Base-by-base conservation (phyloP, 2,113 vertebrate genomes). In the Blennius ocellaris region DNA sequence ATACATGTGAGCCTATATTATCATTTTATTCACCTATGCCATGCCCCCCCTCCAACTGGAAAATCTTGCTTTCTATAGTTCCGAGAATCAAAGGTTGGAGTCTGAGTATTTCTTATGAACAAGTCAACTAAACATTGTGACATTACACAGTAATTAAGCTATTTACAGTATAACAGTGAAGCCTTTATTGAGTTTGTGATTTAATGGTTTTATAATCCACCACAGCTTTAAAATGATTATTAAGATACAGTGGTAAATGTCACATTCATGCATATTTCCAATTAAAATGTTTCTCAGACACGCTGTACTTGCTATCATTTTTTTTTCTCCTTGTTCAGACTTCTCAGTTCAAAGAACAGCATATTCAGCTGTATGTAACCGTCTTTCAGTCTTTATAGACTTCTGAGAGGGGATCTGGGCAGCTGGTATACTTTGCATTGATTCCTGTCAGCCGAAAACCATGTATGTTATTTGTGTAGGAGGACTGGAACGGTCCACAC, bases 401-500 rank as follows among this genome's bases (percentile, higher is more conserved):
- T 37, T 51, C 51, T n/a, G 62, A 21, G 17, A 1, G n/a, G 5
- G 7, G 30, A 68, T 39, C 11, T 7, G 21, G 21, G 21, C 38
- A n/a, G 48, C 44, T 44, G 51, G 43, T 50, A 30, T n/a, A 17
- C 73, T 60, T 76, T 49, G 8, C 73, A 81, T 64, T 43, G 10
- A 78, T 59, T 69, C 59, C 10, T 54, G 9, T 68, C 36, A 40
- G 50, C 10, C n/a, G 48, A 48, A 38, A 14, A 53, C 43, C 16
- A 53, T 49, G n/a, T 12, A 51, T 6, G 8, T 56, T 6, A 50
- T 39, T 39, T 21, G 45, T 7, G 6, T 10, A 39, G 12, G 41
- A 47, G 39, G 30, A 60, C 10, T 15, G 9, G 8, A 50, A 21
- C 44, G 6, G 0, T 41, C 8, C 8, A 41, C 4, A 30, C 14